Base-by-base conservation (phyloP, 2,888 invertebrate genomes). In the Dasypogon diadema region DNA sequence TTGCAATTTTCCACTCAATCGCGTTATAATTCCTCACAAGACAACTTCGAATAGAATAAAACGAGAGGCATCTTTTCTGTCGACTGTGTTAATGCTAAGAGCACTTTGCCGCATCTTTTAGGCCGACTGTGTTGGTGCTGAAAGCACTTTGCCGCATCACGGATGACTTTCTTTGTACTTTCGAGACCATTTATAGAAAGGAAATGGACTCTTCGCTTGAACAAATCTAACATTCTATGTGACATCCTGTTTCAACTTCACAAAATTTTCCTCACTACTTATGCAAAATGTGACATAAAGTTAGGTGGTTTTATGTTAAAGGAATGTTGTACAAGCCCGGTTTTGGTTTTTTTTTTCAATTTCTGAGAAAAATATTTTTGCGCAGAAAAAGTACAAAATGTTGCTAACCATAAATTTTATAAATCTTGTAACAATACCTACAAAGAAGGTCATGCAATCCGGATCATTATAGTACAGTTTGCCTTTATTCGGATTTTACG, bases 181-280 rank as follows among this genome's bases (percentile, higher is more conserved):
- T 30, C 18, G 48, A 70, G 70, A 70, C 70, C 70, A 54, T 54
- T 70, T 70, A 22, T 70, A 30, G 30, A 73, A 42, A 73, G 73
- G 73, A 73, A 73, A 73, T 73, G 73, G 73, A 42, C 42, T 37
- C 37, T 34, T 30, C 70, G 34, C 56, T 73, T 34, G 73, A 73
- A 42, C 56, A 42, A 73, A 24, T 73, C 51, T 24, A 42, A 56
- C 73, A 56, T 55, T 42, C 37, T 12, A 2, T 56, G 37, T 14
- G 37, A 56, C 18, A 30, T 63, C 18, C 54, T 54, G 54, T 10
- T 51, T 18, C 12, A 51, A 16, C 51, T 21, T 21, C 6, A 21
- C 51, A 16, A n/a, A 46, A 16, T 18, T 51, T 51, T 21, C n/a
- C 18, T 51, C 6, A 51, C 51, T 51, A 21, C 16, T 8, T n/a